phyloP scores from a whole-genome alignment of 2,797 vertebrate genomes.

The Pangasius larnaudii region DNA sequence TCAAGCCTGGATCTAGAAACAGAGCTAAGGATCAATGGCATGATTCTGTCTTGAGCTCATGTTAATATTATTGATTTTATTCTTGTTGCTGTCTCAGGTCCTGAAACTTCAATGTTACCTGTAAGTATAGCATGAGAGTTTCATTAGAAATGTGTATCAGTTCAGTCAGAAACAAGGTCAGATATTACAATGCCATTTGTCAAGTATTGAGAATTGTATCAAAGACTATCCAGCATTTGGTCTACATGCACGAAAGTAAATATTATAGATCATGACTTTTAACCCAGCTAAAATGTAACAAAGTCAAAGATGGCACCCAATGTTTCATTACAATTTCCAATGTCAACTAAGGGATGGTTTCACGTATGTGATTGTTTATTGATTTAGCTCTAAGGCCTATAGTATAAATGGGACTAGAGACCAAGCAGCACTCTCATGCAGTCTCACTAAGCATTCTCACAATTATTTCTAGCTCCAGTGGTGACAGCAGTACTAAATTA shows the following conservation, averaged over 20 bases:
- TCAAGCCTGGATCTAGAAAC: background rate
- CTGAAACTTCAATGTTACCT: background rate
- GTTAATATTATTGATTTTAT: background rate
- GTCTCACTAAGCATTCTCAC: slow-evolving; percentile 42
- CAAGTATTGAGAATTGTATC: background rate
- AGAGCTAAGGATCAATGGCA: background rate
- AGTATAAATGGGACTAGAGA: background rate
- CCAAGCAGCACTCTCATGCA: background rate
- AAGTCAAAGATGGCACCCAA: background rate
- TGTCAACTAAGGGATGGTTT: background rate
- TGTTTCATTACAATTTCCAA: background rate
- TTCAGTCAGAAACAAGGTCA: background rate
- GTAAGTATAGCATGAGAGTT: background rate
- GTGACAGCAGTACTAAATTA: slow-evolving; percentile 44
- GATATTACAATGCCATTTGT: background rate
- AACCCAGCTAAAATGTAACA: background rate
- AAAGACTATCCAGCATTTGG: background rate
- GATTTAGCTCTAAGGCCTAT: background rate
- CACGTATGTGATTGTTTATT: background rate
- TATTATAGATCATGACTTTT: background rate
- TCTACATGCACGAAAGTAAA: background rate
- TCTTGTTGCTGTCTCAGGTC: slow-evolving; percentile 20
- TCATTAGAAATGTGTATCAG: background rate
- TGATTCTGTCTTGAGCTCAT: background rate
- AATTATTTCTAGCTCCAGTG: slow-evolving; percentile 48